Evolutionary conservation across 2,113 vertebrate species (phyloP), one percentile per base, ranked within the genome.

Genomic region (Pholis gunnellus): DNA sequence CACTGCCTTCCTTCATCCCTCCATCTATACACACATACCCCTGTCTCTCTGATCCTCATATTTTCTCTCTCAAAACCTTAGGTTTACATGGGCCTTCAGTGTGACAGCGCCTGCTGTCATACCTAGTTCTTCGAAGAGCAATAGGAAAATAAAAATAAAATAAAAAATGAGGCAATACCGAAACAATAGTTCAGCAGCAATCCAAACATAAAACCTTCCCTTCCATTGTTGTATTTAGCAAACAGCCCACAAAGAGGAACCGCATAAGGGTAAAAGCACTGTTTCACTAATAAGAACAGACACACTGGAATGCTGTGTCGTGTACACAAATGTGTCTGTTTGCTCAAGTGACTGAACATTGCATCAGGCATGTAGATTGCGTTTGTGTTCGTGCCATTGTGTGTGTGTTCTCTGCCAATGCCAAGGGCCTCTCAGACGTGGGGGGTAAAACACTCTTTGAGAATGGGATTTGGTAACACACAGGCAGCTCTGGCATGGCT

Each of bases 311-410:
- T 80, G 75, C 50, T 80, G 60, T 79, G 89, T 88, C 78, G 71
- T 87, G 83, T 87, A 81, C 78, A 50, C 78, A 82, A 90, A 89
- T 88, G 83, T 87, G 83, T 87, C 72, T 68, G 81, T 87, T 91
- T 93, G 88, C 89, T 72, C 63, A 84, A 84, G 85, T 93, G 91
- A 89, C 90, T 91, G 83, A 85, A 87, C 82, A 89, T 92, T 94
- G 89, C 92, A 91, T 93, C 93, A 93, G 89, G 88, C 89, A 91
- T 93, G 87, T 79, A 94, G 88, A 91, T 92, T 86, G 81, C 89
- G 88, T 90, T 88, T 86, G 87, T 89, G 88, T 83, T 34, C 86
- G 82, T 69, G 92, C 50, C 65, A 88, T 76, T 48, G 66, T 48
- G 66, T 86, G 88, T 78, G 82, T 50, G 60, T 76, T 90, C 82